Evolutionary conservation across 1,140 invertebrate genomes (phyloP).

Genomic region (Drosophila truncata): DNA sequence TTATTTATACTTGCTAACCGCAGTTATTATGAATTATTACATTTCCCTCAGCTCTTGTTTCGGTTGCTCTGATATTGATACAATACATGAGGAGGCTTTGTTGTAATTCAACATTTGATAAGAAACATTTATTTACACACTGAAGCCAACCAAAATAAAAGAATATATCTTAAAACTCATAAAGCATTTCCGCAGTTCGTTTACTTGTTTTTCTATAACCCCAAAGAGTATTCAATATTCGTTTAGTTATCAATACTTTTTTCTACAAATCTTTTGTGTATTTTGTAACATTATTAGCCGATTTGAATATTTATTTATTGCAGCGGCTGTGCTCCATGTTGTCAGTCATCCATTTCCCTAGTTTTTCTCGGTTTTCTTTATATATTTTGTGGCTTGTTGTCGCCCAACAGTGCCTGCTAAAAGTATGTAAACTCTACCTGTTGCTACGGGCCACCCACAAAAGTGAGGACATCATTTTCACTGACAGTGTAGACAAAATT

Average conservation of each 20-base stretch:
- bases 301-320: constrained; percentile 70
- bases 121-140: not conserved
- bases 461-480: constrained; percentile 22
- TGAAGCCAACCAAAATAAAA: not conserved
- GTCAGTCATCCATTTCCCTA: constrained; percentile 50
- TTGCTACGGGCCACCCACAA: constrained; percentile 45
- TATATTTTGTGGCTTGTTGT: constrained; percentile 64
- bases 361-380: constrained; percentile 18
- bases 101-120: constrained; percentile 2
- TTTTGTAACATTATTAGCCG: constrained; percentile 56
- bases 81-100: not conserved
- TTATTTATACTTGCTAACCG: constrained; percentile 5
- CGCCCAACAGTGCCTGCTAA: constrained; percentile 38
- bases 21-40: not conserved
- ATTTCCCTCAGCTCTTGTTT: not conserved
- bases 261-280: not conserved
- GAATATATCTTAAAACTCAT: not conserved
- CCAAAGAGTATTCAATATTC: constrained; percentile 11
- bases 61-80: not conserved
- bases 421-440: constrained; percentile 36
- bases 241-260: not conserved
- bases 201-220: not conserved
- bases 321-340: constrained; percentile 35
- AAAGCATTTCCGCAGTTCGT: not conserved
- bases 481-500: constrained; percentile 40